Conservation (phyloP, 92 coral and sea anemone species). For the Montipora capitata region DNA sequence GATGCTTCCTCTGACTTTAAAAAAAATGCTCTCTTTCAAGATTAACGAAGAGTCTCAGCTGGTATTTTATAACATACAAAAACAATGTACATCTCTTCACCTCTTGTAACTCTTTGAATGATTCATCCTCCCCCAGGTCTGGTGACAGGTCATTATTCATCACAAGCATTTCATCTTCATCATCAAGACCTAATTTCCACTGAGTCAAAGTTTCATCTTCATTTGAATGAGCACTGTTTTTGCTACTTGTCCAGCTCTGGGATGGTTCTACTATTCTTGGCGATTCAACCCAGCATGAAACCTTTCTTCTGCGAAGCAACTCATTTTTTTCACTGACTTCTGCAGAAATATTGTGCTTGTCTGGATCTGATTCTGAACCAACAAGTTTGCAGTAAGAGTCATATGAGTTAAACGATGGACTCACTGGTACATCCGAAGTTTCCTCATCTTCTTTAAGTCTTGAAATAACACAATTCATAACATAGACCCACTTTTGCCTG, state of each 20-base stretch:
- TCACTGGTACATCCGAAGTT: conserved; percentile 49
- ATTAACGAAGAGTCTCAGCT: neutral
- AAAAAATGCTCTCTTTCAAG: neutral
- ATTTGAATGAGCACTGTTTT: conserved; percentile 2
- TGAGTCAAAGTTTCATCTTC: conserved; percentile 44
- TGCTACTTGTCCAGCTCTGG: conserved; percentile 31
- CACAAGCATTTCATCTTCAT: conserved; percentile 79
- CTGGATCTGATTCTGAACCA: conserved; percentile 4
- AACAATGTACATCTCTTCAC: conserved; percentile 24
- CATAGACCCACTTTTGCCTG: conserved; percentile 85
- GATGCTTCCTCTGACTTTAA: no score
- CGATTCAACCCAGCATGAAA: conserved; percentile 30
- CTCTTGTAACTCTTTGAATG: conserved; percentile 90
- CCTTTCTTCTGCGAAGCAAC: conserved; percentile 17
- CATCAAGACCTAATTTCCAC: conserved; percentile 68
- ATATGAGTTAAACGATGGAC: conserved; percentile 49
- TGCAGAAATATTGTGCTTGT: neutral
- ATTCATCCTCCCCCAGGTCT: conserved; percentile 79
- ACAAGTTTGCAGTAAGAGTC: conserved; percentile 23
- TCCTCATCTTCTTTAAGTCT: conserved; percentile 61
- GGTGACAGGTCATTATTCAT: conserved; percentile 78
- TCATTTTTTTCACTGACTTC: conserved; percentile 11
- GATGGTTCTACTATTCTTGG: conserved; percentile 29
- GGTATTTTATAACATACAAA: neutral
- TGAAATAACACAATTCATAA: conserved; percentile 80